These are phyloP conservation scores for Zhengitettix transpicula DNA, from an alignment of 2,888 invertebrate species.

Conservation along the genomic window DNA sequence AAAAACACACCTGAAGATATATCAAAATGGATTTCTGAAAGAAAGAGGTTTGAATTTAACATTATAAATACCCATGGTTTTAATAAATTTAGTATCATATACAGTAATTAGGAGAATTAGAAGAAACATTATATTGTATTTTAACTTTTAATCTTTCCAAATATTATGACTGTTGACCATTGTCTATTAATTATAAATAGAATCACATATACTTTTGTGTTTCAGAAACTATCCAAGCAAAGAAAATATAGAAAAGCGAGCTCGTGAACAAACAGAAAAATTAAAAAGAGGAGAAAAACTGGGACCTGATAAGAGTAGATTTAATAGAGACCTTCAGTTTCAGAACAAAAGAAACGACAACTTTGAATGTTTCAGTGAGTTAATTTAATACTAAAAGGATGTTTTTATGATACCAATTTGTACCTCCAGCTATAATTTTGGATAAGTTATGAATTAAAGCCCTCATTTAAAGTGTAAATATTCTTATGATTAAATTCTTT, in stretches of 20 bases:
- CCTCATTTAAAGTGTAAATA: no score
- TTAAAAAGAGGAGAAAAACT: conserved; percentile 59
- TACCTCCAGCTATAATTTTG: no score
- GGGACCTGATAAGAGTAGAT: conserved; percentile 26
- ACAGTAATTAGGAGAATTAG: background rate
- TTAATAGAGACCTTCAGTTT: conserved; percentile 13
- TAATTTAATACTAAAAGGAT: no score
- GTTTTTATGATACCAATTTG: no score
- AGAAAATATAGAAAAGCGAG: conserved; percentile 45
- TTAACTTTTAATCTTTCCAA: background rate
- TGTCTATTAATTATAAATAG: background rate
- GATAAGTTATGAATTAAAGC: no score
- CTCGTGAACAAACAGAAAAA: conserved; percentile 45
- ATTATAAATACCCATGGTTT: background rate
- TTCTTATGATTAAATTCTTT: no score
- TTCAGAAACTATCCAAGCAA: conserved; percentile 53
- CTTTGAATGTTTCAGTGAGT: no score
- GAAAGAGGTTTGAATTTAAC: conserved; percentile 38
- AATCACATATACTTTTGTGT: background rate
- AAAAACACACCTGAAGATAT: conserved; percentile 66
- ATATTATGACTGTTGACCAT: background rate
- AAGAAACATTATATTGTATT: background rate
- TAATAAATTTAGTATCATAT: background rate
- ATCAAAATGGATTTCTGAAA: conserved; percentile 65
- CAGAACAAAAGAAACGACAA: no score